These are phyloP conservation scores for Odontamblyopus rebecca DNA, from an alignment of 2,797 vertebrate genomes.

Conservation along the genomic window DNA sequence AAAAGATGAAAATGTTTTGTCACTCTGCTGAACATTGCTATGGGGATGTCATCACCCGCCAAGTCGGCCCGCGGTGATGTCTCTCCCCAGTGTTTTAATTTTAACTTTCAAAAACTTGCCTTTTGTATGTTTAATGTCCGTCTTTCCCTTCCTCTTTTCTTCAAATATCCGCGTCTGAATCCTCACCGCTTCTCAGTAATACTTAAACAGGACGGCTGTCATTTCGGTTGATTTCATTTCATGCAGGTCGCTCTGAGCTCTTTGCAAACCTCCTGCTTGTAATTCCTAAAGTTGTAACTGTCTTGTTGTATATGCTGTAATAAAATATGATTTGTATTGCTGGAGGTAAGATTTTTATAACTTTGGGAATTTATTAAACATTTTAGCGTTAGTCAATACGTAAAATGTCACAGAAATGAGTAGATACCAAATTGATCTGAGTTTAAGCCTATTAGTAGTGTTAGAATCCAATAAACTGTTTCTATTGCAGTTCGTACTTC, in stretches of 20 bases:
- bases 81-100: slow-evolving; percentile 20
- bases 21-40: slow-evolving; percentile 46
- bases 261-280: slow-evolving; percentile 17
- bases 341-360: background rate
- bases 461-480: no score
- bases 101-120: slow-evolving; percentile 18
- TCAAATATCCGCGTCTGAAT: background rate
- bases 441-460: no score
- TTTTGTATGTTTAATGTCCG: no score
- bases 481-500: no score
- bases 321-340: background rate
- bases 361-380: background rate
- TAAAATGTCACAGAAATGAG: background rate
- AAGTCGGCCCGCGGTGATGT: slow-evolving; percentile 28
- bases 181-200: background rate
- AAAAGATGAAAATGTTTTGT: slow-evolving; percentile 60
- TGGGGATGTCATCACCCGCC: slow-evolving; percentile 54
- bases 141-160: background rate
- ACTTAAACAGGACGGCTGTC: slow-evolving; percentile 4
- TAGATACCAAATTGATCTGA: background rate
- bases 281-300: slow-evolving; percentile 15
- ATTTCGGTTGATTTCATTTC: slow-evolving; percentile 39
- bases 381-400: background rate
- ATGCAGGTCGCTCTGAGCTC: slow-evolving; percentile 5
- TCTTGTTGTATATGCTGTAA: background rate